A percentile compares a stretch with the other conserved stretches of the same genome.
Evolutionary conservation across 1,140 invertebrate species (phyloP).

Genomic region (Drosophila pruinosa): DNA sequence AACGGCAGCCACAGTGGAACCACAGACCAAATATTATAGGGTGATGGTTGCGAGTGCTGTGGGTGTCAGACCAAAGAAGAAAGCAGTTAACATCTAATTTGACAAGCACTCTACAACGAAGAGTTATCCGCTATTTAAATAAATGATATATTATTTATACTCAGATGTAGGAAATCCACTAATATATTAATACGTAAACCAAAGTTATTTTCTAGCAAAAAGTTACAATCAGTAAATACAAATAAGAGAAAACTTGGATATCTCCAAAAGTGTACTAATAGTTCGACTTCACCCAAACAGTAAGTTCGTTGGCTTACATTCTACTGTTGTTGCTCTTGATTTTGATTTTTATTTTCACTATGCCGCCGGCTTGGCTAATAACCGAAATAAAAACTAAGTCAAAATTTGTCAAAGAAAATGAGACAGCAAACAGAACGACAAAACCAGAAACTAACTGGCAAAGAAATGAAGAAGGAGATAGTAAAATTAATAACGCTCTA

Average conservation of each 20-base stretch:
- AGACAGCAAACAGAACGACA: constrained; percentile 4
- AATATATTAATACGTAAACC: background rate
- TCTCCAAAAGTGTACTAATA: background rate
- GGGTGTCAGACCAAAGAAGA: constrained; percentile 23
- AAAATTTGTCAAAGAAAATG: constrained; percentile 34
- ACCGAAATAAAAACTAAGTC: constrained; percentile 49
- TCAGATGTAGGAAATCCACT: background rate
- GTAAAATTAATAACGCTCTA: constrained; percentile 45
- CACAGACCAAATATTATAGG: constrained; percentile 16
- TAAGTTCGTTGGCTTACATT: constrained; percentile 36
- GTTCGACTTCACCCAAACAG: background rate
- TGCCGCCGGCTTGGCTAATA: constrained; percentile 60
- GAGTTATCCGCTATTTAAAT: background rate
- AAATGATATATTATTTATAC: background rate
- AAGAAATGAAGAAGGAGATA: background rate
- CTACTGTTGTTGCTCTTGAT: background rate
- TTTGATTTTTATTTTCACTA: constrained; percentile 42
- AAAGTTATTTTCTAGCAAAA: background rate
- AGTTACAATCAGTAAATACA: too few relatives aligned
- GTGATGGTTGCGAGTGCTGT: background rate
- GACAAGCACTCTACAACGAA: constrained; percentile 8
- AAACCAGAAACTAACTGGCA: constrained; percentile 7
- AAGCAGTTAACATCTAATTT: constrained; percentile 30
- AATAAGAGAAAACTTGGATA: too few relatives aligned
- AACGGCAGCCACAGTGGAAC: too few relatives aligned